phyloP scores from a whole-genome alignment of 2,888 invertebrate genomes.

The Zhengitettix transpicula region DNA sequence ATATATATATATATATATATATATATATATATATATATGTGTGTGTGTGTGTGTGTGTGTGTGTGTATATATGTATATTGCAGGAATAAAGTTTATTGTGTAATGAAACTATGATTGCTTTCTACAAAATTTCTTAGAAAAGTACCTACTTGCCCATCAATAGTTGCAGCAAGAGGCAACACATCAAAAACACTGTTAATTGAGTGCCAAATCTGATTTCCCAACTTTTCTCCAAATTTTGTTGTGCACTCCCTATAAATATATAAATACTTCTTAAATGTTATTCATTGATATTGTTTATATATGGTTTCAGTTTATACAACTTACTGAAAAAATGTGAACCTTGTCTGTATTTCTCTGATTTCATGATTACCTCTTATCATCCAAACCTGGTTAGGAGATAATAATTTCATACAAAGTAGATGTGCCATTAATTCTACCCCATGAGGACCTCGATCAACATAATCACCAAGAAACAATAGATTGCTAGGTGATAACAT shows the following conservation, averaged over 20 bases:
- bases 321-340: constrained; percentile 34
- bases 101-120: too few species aligned
- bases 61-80: too few species aligned
- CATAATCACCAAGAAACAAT: constrained; percentile 61
- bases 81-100: too few species aligned
- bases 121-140: too few species aligned
- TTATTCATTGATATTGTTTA: too few species aligned
- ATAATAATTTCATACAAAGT: constrained; percentile 49
- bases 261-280: too few species aligned
- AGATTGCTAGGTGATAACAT: constrained; percentile 43
- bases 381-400: constrained; percentile 43
- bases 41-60: too few species aligned
- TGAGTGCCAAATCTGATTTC: constrained; percentile 46
- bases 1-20: too few species aligned
- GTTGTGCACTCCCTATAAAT: constrained; percentile 39
- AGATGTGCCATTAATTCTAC: constrained; percentile 53
- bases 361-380: constrained; percentile 62
- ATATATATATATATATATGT: too few species aligned
- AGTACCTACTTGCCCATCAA: constrained; percentile 44
- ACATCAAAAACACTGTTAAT: constrained; percentile 54
- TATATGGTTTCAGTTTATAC: background rate
- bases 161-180: constrained; percentile 52
- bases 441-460: constrained; percentile 52
- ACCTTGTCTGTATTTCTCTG: constrained; percentile 54
- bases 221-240: constrained; percentile 49